Base-by-base conservation (phyloP, 2,113 vertebrate species). In the Diphyllodes magnificus region DNA sequence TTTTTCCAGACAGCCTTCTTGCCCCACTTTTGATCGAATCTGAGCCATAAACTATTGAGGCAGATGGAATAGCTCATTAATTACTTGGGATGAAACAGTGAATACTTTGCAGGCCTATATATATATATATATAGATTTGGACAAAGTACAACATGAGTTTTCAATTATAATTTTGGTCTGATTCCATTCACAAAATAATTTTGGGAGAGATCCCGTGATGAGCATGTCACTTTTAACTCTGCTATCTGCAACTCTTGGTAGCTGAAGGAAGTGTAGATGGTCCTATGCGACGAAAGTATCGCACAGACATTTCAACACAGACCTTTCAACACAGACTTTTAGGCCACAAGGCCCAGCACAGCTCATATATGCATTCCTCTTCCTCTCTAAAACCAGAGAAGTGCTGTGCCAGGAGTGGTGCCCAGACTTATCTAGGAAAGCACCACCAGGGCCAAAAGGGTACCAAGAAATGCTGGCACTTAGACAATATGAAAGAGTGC, bases 211-310 rank as follows among this genome's bases (percentile, higher is more conserved):
- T 30, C 27, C 7, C 14, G 6, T 19, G 4, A 40, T 18, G 33
- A 88, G 47, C 16, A 18, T 31, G 10, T 27, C 10, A 9, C 56
- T 44, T 23, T 57, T 61, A 78, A 37, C 31, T 79, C 17, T n/a
- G 2, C 17, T 2, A 0, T 40, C 14, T 12, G 20, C 65, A 66
- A 66, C 9, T 53, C 20, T 73, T 49, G 31, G 35, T 25, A 82
- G 31, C 11, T 65, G n/a, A 61, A n/a, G 24, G 16, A 53, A 54
- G 14, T 31, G 11, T 40, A 60, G 37, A 24, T 27, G 11, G 9
- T 30, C 18, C 9, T 59, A 5, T 44, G 27, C 20, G 72, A 54
- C 0, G 0, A 65, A 88, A 80, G 4, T 16, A 10, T 54, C 23
- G 19, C 23, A 42, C 9, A 50, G 42, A 13, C 6, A 22, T 40